Evolutionary conservation across 2,888 invertebrate genomes (phyloP).

Genomic region (Dinocampus coccinellae): DNA sequence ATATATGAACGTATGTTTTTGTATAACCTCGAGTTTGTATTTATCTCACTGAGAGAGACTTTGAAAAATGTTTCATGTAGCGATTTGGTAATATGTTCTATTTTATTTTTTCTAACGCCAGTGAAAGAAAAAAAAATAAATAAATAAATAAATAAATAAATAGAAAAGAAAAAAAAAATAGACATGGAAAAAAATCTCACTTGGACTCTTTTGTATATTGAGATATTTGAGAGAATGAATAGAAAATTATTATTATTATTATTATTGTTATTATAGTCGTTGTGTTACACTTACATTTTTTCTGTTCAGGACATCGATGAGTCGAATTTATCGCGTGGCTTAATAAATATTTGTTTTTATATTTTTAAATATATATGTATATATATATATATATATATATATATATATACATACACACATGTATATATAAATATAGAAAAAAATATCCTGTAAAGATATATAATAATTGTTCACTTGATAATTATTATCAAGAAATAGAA

Average conservation of each 20-base stretch:
- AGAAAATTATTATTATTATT: background rate
- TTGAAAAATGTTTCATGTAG: slow-evolving; percentile 7
- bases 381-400: background rate
- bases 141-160: background rate
- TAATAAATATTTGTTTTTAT: background rate
- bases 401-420: background rate
- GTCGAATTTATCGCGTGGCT: slow-evolving; percentile 41
- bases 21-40: background rate
- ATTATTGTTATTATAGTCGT: too few relatives aligned
- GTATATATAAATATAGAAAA: background rate
- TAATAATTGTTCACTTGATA: background rate
- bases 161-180: too few relatives aligned
- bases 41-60: background rate
- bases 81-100: background rate
- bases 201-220: background rate
- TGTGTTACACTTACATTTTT: slow-evolving; percentile 61
- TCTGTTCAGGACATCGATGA: slow-evolving; percentile 57
- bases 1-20: background rate
- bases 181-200: background rate
- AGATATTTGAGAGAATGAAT: background rate
- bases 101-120: background rate
- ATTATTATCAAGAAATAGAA: slow-evolving; percentile 1
- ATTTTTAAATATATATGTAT: background rate
- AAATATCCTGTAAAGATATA: too few relatives aligned
- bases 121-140: background rate